Base-by-base conservation (phyloP, 2,888 invertebrate species). In the Diplazon laetatorius region DNA sequence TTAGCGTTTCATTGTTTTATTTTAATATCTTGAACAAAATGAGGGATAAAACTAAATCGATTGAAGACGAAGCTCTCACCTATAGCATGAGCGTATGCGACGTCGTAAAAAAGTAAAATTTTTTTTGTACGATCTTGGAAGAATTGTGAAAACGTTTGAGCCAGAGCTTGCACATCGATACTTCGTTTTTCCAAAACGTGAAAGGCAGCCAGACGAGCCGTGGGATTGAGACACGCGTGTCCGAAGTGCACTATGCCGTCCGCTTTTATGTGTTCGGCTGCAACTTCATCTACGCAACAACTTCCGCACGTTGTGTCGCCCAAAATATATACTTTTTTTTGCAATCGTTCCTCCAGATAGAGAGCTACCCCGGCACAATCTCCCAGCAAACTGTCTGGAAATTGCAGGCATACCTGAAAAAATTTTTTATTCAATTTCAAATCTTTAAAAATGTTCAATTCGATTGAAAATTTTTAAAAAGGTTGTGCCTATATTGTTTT, bases 221-320 rank as follows among this genome's bases (percentile, higher is more conserved):
- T 92, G 12, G 95, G 94, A 83, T 93, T 93, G 35, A 97, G 96
- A 91, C 99, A 99, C 0, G 96, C 94, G 86, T 95, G 95, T 0
- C 99, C 99, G 91, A 96, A 99, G 91, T 99, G 99, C 69, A 99
- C 93, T 1, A 99, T 92, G 35, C 95, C 95, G 91, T 98, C 96
- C 0, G 96, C 95, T 72, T 94, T 93, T 5, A 97, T 94, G 91
- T 99, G 99, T 89, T 96, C 95, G 0, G 98, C 97, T 1, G 98
- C 96, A 37, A 98, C 94, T 86, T 96, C 96, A 91, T 98, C 97
- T 1, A 97, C 94, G 89, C 98, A 98, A 90, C 97, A 98, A 90
- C 97, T 97, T 82, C 97, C 97, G 91, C 97, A 98, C 0, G 97
- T 95, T 8, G 97, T 97, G 87, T 98, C 98, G 1, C 96, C 98